A percentile compares a stretch with the other conserved stretches of the same genome.
Conservation (phyloP, 2,113 vertebrate genomes). For the Bothrops jararaca region DNA sequence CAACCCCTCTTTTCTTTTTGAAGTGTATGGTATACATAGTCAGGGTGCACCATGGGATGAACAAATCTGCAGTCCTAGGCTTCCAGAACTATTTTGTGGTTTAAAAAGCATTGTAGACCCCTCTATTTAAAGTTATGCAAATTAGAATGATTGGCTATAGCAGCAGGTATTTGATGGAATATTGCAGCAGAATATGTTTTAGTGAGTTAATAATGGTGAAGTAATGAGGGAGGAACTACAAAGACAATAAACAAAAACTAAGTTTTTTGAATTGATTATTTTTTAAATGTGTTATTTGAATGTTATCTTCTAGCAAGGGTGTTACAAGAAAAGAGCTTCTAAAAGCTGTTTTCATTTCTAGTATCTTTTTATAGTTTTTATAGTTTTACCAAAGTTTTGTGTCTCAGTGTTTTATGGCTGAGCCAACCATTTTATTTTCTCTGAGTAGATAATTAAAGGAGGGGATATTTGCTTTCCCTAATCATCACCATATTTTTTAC, state of each 20-base stretch:
- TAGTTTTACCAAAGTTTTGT: not conserved
- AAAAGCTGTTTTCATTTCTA: not conserved
- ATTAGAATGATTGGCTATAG: not conserved
- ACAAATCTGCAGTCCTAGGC: not conserved
- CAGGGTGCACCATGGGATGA: not conserved
- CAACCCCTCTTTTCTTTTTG: not conserved
- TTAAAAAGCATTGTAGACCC: not conserved
- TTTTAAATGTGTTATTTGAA: not conserved
- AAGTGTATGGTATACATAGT: not conserved
- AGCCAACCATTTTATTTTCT: not conserved
- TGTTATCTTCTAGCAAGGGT: not conserved
- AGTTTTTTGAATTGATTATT: not conserved
- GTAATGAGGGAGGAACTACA: not conserved
- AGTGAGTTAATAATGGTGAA: not conserved
- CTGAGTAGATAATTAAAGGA: not conserved
- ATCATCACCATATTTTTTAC: not conserved
- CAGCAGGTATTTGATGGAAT: not conserved
- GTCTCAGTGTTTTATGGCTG: not conserved
- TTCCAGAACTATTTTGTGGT: not conserved
- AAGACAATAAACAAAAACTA: not conserved
- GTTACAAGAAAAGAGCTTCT: not conserved
- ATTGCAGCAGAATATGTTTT: not conserved
- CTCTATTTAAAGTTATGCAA: not conserved
- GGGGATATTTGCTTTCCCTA: not conserved
- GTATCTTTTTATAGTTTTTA: not conserved